A percentile compares a stretch with the other conserved stretches of the same genome.
Conservation (phyloP, 2,888 invertebrate species). For the Erebia epiphron region DNA sequence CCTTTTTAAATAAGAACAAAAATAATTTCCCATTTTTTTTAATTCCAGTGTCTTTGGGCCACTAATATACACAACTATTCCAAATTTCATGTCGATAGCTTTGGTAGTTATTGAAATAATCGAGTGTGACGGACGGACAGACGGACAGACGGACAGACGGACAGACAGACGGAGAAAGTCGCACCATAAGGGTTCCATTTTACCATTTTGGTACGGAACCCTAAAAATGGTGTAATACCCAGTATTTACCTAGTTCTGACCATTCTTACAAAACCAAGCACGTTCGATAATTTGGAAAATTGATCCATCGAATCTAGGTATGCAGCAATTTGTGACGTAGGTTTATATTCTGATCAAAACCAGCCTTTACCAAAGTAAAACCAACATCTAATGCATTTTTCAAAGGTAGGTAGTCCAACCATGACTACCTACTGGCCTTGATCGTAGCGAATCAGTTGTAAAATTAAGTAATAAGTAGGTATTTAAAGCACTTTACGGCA, state of each 20-base stretch:
- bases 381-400: neutral
- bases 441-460: neutral
- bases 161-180: too few species aligned
- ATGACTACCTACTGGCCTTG: neutral
- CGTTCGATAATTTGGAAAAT: conserved; percentile 4
- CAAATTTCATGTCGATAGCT: too few species aligned
- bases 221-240: neutral
- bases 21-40: too few species aligned
- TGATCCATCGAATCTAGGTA: neutral
- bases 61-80: too few species aligned
- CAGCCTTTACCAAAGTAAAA: neutral
- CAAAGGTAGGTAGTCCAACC: neutral
- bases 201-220: too few species aligned
- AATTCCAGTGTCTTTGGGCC: too few species aligned
- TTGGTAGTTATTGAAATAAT: too few species aligned
- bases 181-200: too few species aligned
- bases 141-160: too few species aligned
- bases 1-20: too few species aligned
- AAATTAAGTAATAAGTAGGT: neutral
- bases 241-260: neutral
- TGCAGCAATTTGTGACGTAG: neutral
- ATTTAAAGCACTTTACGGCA: neutral
- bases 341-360: neutral
- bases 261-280: neutral
- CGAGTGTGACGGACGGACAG: too few species aligned